phyloP scores from a whole-genome alignment of 2,113 vertebrate species.

The Triplophysa siluroides region DNA sequence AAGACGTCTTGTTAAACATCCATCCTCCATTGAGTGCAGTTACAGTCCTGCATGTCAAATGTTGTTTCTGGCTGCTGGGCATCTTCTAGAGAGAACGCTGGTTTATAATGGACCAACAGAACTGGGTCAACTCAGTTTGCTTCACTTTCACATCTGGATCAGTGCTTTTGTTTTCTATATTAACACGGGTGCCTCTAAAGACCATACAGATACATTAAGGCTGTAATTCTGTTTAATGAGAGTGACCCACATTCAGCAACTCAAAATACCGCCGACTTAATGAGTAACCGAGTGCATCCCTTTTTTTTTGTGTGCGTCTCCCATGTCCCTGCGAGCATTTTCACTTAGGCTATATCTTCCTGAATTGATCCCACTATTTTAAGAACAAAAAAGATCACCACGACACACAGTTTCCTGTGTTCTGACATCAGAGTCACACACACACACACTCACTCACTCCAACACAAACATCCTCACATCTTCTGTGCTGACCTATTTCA shows the following conservation, averaged over 20 bases:
- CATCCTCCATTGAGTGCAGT: neutral
- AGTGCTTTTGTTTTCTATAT: neutral
- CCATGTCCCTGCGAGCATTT: neutral
- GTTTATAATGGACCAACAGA: slow-evolving; percentile 19
- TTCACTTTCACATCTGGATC: neutral
- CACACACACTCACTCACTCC: slow-evolving; percentile 18
- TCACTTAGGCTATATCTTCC: slow-evolving; percentile 8
- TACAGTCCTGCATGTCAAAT: neutral
- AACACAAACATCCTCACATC: slow-evolving; percentile 1
- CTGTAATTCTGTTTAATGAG: slow-evolving; percentile 31
- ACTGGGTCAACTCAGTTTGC: slow-evolving; percentile 19
- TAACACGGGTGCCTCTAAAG: neutral
- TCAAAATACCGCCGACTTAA: slow-evolving; percentile 17
- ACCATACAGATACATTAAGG: neutral
- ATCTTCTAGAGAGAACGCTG: neutral
- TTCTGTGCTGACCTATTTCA: slow-evolving; percentile 11
- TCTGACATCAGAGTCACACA: slow-evolving; percentile 26
- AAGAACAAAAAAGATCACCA: neutral
- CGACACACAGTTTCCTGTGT: slow-evolving; percentile 5
- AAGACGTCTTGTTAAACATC: too few species aligned
- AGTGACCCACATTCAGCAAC: slow-evolving; percentile 12
- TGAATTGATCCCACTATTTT: slow-evolving; percentile 20
- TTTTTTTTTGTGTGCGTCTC: neutral
- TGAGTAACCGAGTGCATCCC: slow-evolving; percentile 20
- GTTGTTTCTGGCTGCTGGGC: neutral